phyloP scores from a whole-genome alignment of 2,797 vertebrate species.

The Phataginus tetradactyla region DNA sequence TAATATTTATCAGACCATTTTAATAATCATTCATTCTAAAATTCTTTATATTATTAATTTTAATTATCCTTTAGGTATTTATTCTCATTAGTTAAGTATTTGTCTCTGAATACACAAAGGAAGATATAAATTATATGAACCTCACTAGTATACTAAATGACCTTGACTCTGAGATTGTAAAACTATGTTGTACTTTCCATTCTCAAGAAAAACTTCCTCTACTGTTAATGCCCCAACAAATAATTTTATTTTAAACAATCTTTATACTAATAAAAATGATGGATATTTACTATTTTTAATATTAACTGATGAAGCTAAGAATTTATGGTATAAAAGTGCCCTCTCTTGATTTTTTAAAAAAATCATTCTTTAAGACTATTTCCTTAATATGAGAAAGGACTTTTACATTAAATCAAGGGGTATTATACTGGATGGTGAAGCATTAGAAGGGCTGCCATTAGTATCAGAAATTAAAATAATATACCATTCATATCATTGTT shows the following conservation, averaged over 20 bases:
- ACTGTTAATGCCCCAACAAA: slow-evolving; percentile 3
- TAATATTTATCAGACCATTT: not conserved
- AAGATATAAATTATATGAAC: slow-evolving; percentile 20
- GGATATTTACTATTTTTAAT: not conserved
- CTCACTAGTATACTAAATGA: not conserved
- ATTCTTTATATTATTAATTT: not conserved
- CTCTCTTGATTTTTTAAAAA: not conserved
- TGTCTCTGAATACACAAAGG: not conserved
- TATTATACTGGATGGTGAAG: not conserved
- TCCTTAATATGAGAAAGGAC: not conserved
- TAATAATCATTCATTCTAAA: slow-evolving; percentile 19
- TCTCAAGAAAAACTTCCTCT: slow-evolving; percentile 8
- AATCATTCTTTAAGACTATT: not conserved
- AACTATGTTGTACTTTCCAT: not conserved
- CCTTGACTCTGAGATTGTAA: not conserved
- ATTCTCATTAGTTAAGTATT: not conserved
- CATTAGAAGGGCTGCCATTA: not conserved
- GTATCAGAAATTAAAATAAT: slow-evolving; percentile 45
- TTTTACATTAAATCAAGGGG: not conserved
- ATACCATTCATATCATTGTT: not conserved
- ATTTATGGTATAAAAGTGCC: not conserved
- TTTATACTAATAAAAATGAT: not conserved
- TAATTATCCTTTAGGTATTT: slow-evolving; percentile 33
- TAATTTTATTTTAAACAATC: not conserved
- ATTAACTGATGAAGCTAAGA: not conserved